A percentile compares a stretch with the other conserved stretches of the same genome.
These are phyloP conservation scores for Acanthurus tractus DNA, from an alignment of 2,797 vertebrate genomes.

Conservation along the genomic window DNA sequence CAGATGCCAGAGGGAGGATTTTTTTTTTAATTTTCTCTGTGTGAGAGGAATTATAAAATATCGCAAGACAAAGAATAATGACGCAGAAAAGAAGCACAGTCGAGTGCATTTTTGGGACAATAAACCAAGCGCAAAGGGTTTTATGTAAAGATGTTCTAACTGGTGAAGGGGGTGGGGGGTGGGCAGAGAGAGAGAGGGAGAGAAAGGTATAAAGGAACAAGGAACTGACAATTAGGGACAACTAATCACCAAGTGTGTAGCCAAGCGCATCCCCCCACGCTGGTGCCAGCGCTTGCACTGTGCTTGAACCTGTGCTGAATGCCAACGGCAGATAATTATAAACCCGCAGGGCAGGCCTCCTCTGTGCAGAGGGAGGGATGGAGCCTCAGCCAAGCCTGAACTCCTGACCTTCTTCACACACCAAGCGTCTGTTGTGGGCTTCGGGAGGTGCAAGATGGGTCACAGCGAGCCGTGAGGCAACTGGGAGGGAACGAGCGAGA, in stretches of 20 bases:
- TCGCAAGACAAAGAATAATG: conserved; percentile 15
- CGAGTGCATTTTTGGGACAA: conserved; percentile 48
- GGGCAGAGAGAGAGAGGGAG: conserved; percentile 53
- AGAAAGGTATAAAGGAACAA: conserved; percentile 79
- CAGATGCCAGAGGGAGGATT: not conserved
- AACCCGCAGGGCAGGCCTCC: conserved; percentile 83
- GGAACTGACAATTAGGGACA: conserved; percentile 86
- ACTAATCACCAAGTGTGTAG: conserved; percentile 87
- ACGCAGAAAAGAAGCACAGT: conserved; percentile 29
- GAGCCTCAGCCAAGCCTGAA: conserved; percentile 84
- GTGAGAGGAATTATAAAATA: conserved; percentile 25
- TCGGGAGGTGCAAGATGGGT: conserved; percentile 88
- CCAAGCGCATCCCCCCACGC: conserved; percentile 83
- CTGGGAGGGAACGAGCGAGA: conserved; percentile 55
- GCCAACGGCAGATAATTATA: conserved; percentile 89
- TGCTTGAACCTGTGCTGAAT: conserved; percentile 87
- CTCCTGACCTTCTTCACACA: conserved; percentile 91
- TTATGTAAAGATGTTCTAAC: conserved; percentile 65
- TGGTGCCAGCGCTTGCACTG: conserved; percentile 86
- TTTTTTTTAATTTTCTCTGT: conserved; percentile 12
- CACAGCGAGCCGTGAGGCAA: conserved; percentile 83
- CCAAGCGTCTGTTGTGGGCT: conserved; percentile 87
- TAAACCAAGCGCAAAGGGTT: conserved; percentile 45
- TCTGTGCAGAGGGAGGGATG: conserved; percentile 80
- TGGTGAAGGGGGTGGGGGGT: conserved; percentile 35